phyloP scores from a whole-genome alignment of 2,888 invertebrate species.

The Parochlus steinenii region DNA sequence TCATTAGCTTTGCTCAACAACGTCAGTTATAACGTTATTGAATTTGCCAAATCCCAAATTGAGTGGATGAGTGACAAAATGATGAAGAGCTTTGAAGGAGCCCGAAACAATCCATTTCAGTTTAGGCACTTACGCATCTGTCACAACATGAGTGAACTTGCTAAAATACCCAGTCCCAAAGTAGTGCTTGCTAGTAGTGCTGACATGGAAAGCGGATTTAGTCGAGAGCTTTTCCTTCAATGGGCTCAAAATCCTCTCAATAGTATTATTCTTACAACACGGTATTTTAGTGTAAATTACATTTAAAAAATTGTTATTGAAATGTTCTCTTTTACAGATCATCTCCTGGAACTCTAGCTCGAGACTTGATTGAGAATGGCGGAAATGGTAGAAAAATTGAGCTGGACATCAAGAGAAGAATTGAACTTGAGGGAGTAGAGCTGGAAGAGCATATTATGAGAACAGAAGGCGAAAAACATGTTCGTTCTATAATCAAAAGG shows the following conservation, averaged over 20 bases:
- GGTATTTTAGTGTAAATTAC: constrained; percentile 30
- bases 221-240: constrained; percentile 82
- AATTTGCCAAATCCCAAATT: constrained; percentile 96
- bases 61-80: constrained; percentile 99
- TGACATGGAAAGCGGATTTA: constrained; percentile 90
- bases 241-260: constrained; percentile 90
- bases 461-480: constrained; percentile 35
- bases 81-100: constrained; percentile 80
- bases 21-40: constrained; percentile 95
- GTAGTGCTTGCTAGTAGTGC: constrained; percentile 90
- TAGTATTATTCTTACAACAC: constrained; percentile 82
- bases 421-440: constrained; percentile 60
- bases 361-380: constrained; percentile 62
- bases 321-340: constrained; percentile 34
- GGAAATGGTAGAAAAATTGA: constrained; percentile 51
- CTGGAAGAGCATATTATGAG: constrained; percentile 56
- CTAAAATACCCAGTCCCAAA: constrained; percentile 76
- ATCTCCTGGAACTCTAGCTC: constrained; percentile 62
- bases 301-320: not conserved
- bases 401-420: constrained; percentile 48
- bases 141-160: constrained; percentile 77
- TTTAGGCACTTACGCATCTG: constrained; percentile 88
- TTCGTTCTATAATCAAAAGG: constrained; percentile 28
- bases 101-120: constrained; percentile 87
- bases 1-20: constrained; percentile 86